phyloP scores from a whole-genome alignment of 2,888 invertebrate genomes.

The Sarcophaga variegata region DNA sequence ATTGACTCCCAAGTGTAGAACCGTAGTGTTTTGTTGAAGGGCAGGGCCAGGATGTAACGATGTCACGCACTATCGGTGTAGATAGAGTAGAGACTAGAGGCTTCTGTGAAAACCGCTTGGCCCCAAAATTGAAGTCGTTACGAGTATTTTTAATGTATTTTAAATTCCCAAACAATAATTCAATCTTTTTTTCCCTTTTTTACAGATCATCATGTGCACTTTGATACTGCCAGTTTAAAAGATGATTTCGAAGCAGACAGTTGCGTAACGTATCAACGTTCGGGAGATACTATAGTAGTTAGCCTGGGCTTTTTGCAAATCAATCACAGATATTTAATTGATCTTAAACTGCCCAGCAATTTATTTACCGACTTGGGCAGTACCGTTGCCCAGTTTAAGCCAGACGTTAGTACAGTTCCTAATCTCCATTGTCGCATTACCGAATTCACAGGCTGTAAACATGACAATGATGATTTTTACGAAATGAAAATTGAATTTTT shows the following conservation, averaged over 20 bases:
- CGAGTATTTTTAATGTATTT: no score
- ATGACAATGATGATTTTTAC: conserved; percentile 79
- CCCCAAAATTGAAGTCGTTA: no score
- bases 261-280: conserved; percentile 80
- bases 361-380: conserved; percentile 76
- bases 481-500: conserved; percentile 82
- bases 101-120: no score
- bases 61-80: no score
- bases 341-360: conserved; percentile 78
- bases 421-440: conserved; percentile 81
- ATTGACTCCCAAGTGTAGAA: no score
- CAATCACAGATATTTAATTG: conserved; percentile 81
- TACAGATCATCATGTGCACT: conserved; percentile 81
- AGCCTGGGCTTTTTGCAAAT: conserved; percentile 82
- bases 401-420: conserved; percentile 79
- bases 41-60: no score
- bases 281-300: conserved; percentile 80
- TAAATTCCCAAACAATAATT: background rate
- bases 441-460: conserved; percentile 79
- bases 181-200: background rate
- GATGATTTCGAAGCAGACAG: conserved; percentile 80
- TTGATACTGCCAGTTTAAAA: conserved; percentile 79
- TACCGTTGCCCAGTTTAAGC: conserved; percentile 75
- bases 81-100: no score
- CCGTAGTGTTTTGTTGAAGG: no score